phyloP scores from a whole-genome alignment of 2,888 invertebrate genomes.

The Phyto melanocephala region DNA sequence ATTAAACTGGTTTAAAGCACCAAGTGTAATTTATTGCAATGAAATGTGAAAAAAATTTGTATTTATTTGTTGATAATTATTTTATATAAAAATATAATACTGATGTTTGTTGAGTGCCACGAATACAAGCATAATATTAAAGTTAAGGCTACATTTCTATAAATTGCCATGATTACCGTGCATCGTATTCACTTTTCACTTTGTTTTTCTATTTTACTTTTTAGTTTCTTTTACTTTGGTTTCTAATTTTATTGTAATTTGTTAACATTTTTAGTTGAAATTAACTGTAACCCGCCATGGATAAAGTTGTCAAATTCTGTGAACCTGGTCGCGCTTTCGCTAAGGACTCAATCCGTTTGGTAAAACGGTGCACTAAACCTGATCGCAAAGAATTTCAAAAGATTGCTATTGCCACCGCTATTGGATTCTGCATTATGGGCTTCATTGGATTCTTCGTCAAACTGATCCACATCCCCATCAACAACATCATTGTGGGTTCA shows the following conservation, averaged over 20 bases:
- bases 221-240: not conserved
- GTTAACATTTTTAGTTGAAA: conserved; percentile 45
- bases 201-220: not conserved
- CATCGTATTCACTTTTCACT: not conserved
- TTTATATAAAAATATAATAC: not conserved
- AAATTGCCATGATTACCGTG: not conserved
- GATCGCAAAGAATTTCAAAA: conserved; percentile 99
- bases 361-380: conserved; percentile 99
- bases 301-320: conserved; percentile 95
- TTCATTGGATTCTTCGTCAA: conserved; percentile 99
- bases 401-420: conserved; percentile 99
- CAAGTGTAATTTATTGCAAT: not conserved
- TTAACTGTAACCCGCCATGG: conserved; percentile 83
- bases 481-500: conserved; percentile 95
- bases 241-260: conserved; percentile 8
- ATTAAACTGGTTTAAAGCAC: no score
- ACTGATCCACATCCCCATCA: conserved; percentile 99
- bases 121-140: conserved; percentile 65
- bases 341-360: conserved; percentile 98
- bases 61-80: no score
- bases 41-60: not conserved
- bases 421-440: conserved; percentile 99
- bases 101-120: conserved; percentile 71
- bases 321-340: conserved; percentile 98
- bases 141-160: not conserved